These are phyloP conservation scores for Petrosia ficiformis DNA, from an alignment of 37 sponge, comb jelly and placozoan species.

Conservation along the genomic window DNA sequence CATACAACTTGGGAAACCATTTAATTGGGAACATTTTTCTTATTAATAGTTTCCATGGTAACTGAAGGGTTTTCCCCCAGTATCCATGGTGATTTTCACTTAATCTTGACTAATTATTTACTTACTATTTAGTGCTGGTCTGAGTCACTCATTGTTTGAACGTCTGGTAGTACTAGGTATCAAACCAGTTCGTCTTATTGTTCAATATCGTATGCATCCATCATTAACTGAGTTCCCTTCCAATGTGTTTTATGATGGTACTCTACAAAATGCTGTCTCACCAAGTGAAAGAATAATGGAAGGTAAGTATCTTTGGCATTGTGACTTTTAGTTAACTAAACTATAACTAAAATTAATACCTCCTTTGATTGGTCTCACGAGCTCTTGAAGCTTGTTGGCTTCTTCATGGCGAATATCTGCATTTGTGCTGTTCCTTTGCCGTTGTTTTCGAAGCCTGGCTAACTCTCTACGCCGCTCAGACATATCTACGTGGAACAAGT, in stretches of 20 bases:
- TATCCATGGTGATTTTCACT: not conserved
- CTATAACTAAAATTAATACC: too few relatives aligned
- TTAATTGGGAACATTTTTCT: too few relatives aligned
- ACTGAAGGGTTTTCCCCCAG: too few relatives aligned
- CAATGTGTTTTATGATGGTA: conserved; percentile 92
- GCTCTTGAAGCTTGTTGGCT: too few relatives aligned
- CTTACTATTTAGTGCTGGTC: conserved; percentile 68
- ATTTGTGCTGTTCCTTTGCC: too few relatives aligned
- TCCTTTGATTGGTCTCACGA: too few relatives aligned
- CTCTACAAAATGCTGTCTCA: conserved; percentile 93
- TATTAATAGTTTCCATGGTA: not conserved
- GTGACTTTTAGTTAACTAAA: not conserved
- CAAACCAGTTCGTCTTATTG: conserved; percentile 79
- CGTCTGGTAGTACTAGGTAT: conserved; percentile 84
- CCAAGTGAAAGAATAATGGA: conserved; percentile 56
- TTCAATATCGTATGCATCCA: conserved; percentile 98
- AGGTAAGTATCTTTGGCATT: not conserved
- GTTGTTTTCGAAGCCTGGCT: too few relatives aligned
- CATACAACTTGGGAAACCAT: too few relatives aligned
- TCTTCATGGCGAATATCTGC: too few relatives aligned
- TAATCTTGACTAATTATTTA: not conserved
- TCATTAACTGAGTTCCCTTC: conserved; percentile 89
- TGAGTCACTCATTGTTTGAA: conserved; percentile 96
- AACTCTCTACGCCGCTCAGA: too few relatives aligned
- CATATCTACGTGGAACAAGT: too few relatives aligned